A percentile compares a stretch with the other conserved stretches of the same genome.
Evolutionary conservation across 2,888 invertebrate genomes (phyloP).

Genomic region (Pristionchus entomophagus): DNA sequence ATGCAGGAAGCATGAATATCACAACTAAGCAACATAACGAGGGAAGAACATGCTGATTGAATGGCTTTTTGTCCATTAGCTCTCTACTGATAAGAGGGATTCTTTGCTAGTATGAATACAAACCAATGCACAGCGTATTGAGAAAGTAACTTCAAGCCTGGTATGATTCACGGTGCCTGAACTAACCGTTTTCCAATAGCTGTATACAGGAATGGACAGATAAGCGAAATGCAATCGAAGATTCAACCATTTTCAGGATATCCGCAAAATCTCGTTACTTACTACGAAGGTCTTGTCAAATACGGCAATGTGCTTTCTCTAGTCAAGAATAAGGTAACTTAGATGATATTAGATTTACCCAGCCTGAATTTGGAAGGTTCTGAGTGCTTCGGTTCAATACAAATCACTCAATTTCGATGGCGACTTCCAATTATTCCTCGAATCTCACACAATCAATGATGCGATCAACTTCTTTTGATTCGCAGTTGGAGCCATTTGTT

Average conservation of each 20-base stretch:
- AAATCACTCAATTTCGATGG: not conserved
- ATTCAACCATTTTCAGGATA: not conserved
- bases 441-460: conserved; percentile 15
- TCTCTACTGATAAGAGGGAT: too few species aligned
- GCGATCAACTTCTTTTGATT: not conserved
- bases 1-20: too few species aligned
- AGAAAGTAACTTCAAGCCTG: too few species aligned
- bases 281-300: not conserved
- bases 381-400: not conserved
- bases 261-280: not conserved
- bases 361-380: not conserved
- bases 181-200: too few species aligned
- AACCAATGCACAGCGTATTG: too few species aligned
- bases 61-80: too few species aligned
- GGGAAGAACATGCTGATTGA: too few species aligned
- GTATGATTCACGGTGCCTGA: too few species aligned
- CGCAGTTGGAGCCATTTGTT: not conserved
- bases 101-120: too few species aligned
- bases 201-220: not conserved
- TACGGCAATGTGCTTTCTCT: not conserved
- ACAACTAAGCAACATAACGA: too few species aligned
- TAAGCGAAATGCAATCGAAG: not conserved
- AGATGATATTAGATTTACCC: too few species aligned
- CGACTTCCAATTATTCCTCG: not conserved
- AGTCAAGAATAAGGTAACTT: not conserved